Base-by-base conservation (phyloP, 1,140 invertebrate genomes). In the Pogonus chalceus region DNA sequence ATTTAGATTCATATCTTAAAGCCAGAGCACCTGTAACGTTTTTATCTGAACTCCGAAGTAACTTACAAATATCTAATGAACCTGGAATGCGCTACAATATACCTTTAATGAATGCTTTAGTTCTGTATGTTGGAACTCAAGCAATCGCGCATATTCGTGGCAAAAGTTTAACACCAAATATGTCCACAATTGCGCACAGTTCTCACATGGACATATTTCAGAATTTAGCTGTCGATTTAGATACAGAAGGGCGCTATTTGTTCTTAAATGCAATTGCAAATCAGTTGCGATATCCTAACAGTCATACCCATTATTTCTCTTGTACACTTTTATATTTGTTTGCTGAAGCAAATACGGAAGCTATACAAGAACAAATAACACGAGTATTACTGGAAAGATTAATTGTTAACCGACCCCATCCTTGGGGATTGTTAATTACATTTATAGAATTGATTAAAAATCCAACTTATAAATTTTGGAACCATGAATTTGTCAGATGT, bases 131-230 rank as follows among this genome's bases (percentile, higher is more conserved):
- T 31, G 96, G 96, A 10, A 95, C 90, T 0, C 90, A 96, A 70
- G 96, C 96, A 0, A 98, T 99, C 58, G 78, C 82, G 2, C 82
- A 87, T 53, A 94, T 95, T 53, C 81, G 90, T 43, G 81, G 79
- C 56, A 93, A 94, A 71, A 87, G 88, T 23, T 85, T 88, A 56
- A 87, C 89, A 2, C 94, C 96, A 0, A 96, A 87, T 63, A 96
- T 96, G 83, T 84, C 88, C 16, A 98, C 94, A 0, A 97, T 99
- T 55, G 90, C 90, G 3, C 94, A 98, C 65, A 95, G 93, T 20
- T 87, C 95, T 0, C 95, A 97, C 67, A 98, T 98, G 94, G 96
- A 99, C 66, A 98, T 99, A 55, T 99, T 99, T 78, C 95, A 99
- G 72, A 98, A 98, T 76, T 79, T 99, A 56, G 92, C 92, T 14